A percentile compares a stretch with the other conserved stretches of the same genome.
These are phyloP conservation scores for Percopsis transmontana DNA, from an alignment of 2,113 vertebrate species.

Conservation along the genomic window DNA sequence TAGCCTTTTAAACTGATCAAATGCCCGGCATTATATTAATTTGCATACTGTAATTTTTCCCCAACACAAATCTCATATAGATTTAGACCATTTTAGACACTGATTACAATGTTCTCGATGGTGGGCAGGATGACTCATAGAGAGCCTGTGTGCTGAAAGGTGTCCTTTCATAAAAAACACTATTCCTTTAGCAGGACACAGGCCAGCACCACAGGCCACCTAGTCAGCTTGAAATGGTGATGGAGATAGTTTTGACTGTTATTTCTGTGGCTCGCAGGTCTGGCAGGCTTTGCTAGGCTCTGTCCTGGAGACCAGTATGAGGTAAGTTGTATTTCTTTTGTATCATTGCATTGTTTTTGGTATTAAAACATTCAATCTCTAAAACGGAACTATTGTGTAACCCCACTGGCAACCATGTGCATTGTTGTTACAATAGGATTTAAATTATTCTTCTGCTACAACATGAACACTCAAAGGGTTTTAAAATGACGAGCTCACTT, in stretches of 20 bases:
- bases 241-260: background rate
- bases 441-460: background rate
- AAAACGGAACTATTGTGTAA: no score
- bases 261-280: constrained; percentile 75
- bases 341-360: background rate
- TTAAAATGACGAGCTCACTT: background rate
- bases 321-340: constrained; percentile 65
- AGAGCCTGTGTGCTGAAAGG: background rate
- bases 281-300: constrained; percentile 94
- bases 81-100: background rate
- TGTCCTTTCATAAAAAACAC: background rate
- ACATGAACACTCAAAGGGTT: background rate
- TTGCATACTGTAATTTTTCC: background rate
- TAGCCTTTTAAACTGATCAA: background rate
- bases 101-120: background rate
- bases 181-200: no score
- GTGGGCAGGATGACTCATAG: background rate
- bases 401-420: no score
- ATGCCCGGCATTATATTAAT: background rate
- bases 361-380: background rate
- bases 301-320: constrained; percentile 98
- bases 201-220: no score
- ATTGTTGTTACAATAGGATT: background rate
- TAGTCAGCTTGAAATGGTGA: background rate
- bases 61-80: background rate